phyloP scores from a whole-genome alignment of 1,140 invertebrate genomes.

The Chelonus insularis region DNA sequence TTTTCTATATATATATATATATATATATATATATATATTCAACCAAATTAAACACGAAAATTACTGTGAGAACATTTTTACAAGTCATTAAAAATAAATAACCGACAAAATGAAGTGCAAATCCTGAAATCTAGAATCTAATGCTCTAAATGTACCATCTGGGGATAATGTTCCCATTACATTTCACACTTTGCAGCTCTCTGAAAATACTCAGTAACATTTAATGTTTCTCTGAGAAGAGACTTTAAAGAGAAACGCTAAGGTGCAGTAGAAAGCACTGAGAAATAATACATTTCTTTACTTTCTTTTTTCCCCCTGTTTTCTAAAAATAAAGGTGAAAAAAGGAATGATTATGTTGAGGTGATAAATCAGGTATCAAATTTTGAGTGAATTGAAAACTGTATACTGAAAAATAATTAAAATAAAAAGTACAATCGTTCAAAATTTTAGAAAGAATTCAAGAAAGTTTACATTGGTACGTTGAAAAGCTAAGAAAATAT shows the following conservation, averaged over 20 bases:
- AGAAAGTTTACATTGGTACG: neutral
- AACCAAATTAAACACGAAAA: neutral
- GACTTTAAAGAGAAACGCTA: neutral
- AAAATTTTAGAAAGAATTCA: neutral
- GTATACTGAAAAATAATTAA: too few relatives aligned
- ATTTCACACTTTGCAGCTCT: neutral
- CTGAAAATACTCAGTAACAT: neutral
- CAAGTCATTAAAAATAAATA: neutral
- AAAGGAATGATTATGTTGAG: too few relatives aligned
- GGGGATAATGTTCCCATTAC: neutral
- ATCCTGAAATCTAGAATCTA: neutral
- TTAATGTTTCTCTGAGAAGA: neutral
- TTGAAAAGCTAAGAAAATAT: slow-evolving; percentile 14
- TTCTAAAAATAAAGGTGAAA: too few relatives aligned
- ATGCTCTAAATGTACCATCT: neutral
- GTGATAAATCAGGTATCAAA: too few relatives aligned
- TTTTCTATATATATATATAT: too few relatives aligned
- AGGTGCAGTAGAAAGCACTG: neutral
- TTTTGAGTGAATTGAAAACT: too few relatives aligned
- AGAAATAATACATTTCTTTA: too few relatives aligned
- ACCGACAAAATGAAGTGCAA: neutral
- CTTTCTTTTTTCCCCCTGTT: too few relatives aligned
- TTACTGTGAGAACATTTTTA: neutral
- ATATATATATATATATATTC: too few relatives aligned
- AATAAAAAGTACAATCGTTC: neutral